Base-by-base conservation (phyloP, 2,113 vertebrate species). In the Narcine bancroftii region DNA sequence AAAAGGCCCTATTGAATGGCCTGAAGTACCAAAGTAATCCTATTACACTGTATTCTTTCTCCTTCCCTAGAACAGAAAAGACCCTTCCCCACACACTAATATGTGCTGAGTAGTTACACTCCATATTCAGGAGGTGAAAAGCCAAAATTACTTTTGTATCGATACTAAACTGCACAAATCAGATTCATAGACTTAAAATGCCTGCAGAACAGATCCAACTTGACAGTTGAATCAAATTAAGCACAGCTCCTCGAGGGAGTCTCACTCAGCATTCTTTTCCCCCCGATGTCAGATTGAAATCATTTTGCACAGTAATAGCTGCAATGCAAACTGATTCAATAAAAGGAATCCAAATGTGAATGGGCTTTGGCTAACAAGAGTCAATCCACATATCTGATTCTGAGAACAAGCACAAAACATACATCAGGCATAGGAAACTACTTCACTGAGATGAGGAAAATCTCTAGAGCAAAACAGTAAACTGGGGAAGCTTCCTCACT, bases 171-270 rank as follows among this genome's bases (percentile, higher is more conserved):
- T 60, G 81, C 10, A 53, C 21, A n/a, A 60, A 60, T 24, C 33
- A 36, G 21, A 56, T 60, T 56, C 81, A 87, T 60, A 60, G n/a
- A 26, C 56, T 6, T 53, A 17, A 85, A 33, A 33, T 56, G 50
- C n/a, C 81, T 19, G 50, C 81, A 87, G 56, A 87, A 36, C 81
- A 87, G 53, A 63, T 87, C 56, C 17, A 87, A 87, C 53, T 33
- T 87, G 81, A 87, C 81, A 87, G 56, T 6, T 63, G 53, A 60
- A 60, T 60, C 4, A 63, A 87, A 53, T 15, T 21, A 87, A 60
- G 66, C 66, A 69, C 21, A 53, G 21, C 17, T 60, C 81, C 53
- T 87, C 81, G 33, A 87, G 81, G 47, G 81, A 87, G 81, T 36
- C 81, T 6, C 53, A 87, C 53, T 60, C n/a, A 87, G 53, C 81